These are phyloP conservation scores for Danio aesculapii DNA, from an alignment of 2,797 vertebrate species.

Conservation along the genomic window DNA sequence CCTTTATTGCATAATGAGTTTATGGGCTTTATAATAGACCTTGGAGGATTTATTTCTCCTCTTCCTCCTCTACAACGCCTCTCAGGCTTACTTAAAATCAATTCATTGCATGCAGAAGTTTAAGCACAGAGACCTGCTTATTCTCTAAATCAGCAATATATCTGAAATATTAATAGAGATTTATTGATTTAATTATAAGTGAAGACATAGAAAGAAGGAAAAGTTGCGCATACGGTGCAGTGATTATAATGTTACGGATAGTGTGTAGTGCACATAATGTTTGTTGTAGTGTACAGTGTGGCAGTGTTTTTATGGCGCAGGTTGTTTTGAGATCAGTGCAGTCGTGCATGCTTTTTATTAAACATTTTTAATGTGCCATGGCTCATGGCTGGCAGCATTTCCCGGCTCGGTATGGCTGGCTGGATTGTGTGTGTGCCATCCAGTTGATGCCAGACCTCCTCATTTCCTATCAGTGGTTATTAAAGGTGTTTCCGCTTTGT, in stretches of 20 bases:
- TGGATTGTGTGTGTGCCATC: constrained; percentile 87
- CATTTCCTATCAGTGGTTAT: constrained; percentile 87
- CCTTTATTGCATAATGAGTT: constrained; percentile 56
- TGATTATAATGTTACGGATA: too few relatives aligned
- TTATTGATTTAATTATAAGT: too few relatives aligned
- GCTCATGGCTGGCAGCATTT: constrained; percentile 80
- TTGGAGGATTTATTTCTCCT: constrained; percentile 52
- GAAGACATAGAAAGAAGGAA: neutral
- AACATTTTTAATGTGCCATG: constrained; percentile 76
- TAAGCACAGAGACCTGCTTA: neutral
- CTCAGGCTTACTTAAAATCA: constrained; percentile 10
- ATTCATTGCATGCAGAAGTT: constrained; percentile 17
- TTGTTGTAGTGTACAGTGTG: constrained; percentile 19
- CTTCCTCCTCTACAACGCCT: constrained; percentile 22
- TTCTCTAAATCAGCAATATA: neutral
- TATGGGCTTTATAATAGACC: constrained; percentile 50
- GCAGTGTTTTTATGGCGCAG: constrained; percentile 17
- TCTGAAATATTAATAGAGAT: neutral
- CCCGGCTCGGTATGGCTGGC: constrained; percentile 83
- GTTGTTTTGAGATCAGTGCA: constrained; percentile 11
- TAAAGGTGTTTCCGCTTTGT: constrained; percentile 82
- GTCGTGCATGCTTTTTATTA: constrained; percentile 70
- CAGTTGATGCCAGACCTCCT: constrained; percentile 86
- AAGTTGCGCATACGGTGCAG: too few relatives aligned
- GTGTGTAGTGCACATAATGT: neutral